Percentiles rank a stretch among this genome's conserved stretches.
Evolutionary conservation across 1,140 invertebrate species (phyloP).

Genomic region (Zaprionus capensis): DNA sequence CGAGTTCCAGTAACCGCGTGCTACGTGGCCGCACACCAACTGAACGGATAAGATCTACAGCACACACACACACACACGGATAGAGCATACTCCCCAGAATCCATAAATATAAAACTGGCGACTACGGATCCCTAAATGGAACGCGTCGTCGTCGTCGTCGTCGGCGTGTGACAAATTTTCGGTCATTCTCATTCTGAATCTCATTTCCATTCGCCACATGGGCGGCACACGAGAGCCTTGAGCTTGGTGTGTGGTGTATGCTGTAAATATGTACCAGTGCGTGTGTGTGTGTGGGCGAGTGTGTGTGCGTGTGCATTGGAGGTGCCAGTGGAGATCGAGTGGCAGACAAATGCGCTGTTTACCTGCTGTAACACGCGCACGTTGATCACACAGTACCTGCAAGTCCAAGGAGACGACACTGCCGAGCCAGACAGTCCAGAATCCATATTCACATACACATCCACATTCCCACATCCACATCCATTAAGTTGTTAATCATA

Average conservation of each 20-base stretch:
- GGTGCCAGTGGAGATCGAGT: conserved; percentile 47
- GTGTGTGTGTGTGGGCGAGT: background rate
- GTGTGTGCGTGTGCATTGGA: background rate
- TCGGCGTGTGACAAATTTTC: conserved; percentile 70
- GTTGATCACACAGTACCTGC: conserved; percentile 23
- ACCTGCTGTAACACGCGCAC: conserved; percentile 76
- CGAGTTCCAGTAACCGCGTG: conserved; percentile 17
- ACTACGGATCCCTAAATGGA: conserved; percentile 24
- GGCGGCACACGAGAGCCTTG: conserved; percentile 32
- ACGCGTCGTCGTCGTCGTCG: conserved; percentile 21
- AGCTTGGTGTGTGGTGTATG: conserved; percentile 59
- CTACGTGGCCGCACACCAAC: conserved; percentile 58
- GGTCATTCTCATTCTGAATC: conserved; percentile 39
- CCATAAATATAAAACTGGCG: conserved; percentile 47
- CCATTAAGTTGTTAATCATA: conserved; percentile 82
- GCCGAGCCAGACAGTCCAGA: conserved; percentile 21
- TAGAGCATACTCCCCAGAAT: conserved; percentile 5
- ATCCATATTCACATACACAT: conserved; percentile 37
- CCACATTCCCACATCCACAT: conserved; percentile 50
- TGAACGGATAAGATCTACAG: conserved; percentile 68
- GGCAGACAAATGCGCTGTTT: conserved; percentile 76
- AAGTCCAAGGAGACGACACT: conserved; percentile 20
- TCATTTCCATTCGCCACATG: conserved; percentile 39
- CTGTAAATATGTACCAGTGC: background rate
- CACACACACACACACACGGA: conserved; percentile 34